Evolutionary conservation across 2,888 invertebrate genomes (phyloP), one percentile per base, ranked within the genome.

Genomic region (Lithophane leautieri): DNA sequence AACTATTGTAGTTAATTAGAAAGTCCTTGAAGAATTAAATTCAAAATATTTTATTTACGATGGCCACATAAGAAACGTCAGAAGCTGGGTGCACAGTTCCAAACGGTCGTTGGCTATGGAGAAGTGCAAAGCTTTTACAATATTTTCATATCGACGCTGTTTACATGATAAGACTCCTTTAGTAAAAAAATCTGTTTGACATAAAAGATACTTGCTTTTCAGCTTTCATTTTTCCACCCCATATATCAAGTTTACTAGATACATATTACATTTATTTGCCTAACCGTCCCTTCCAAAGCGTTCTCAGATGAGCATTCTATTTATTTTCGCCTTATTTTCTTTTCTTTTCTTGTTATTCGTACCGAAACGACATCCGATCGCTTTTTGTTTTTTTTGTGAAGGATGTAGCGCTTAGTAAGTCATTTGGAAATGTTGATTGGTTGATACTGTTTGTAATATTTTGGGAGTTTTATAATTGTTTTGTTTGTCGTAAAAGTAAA

Each of bases 11-110:
- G n/a, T n/a, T n/a, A n/a, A n/a, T n/a, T n/a, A n/a, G n/a, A n/a
- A n/a, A n/a, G n/a, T n/a, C n/a, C n/a, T n/a, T n/a, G n/a, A n/a
- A n/a, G n/a, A n/a, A n/a, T n/a, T 8, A 19, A 19, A 19, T 50
- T 50, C 19, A 22, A 22, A 50, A 50, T 22, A 19, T 22, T 22
- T 22, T 22, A 16, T 12, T 44, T 44, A 12, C 12, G 12, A 50
- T 50, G 1, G 50, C 19, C 19, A 50, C 50, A 2, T 22, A 50
- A 9, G 19, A 96, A 96, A 22, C 22, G 9, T 22, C 8, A 22
- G 50, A 9, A 61, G n/a, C 56, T 56, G 14, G 25, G 3, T 8
- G 14, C 19, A 28, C 19, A 11, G 58, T 19, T 60, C 4, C 19
- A 28, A 28, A 19, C 19, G 4, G 28, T 11, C 4, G 9, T 58